A percentile compares a stretch with the other conserved stretches of the same genome.
These are phyloP conservation scores for Sesia apiformis DNA, from an alignment of 2,888 invertebrate genomes.

Conservation along the genomic window DNA sequence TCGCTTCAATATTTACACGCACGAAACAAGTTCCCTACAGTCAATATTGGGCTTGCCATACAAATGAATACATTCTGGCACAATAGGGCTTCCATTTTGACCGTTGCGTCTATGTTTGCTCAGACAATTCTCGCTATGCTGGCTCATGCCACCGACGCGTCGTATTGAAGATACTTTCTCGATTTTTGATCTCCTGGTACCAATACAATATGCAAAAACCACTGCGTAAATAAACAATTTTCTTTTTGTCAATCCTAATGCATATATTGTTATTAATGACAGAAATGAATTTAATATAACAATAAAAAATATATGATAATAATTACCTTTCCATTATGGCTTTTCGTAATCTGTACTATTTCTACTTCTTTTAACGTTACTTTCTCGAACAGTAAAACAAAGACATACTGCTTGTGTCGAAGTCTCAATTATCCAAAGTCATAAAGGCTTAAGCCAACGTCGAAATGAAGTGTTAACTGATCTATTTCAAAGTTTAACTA, in stretches of 20 bases:
- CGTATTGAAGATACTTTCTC: background rate
- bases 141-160: conserved; percentile 49
- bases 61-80: conserved; percentile 72
- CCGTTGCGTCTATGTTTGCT: conserved; percentile 55
- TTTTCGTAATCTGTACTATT: too few relatives aligned
- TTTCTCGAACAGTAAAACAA: too few relatives aligned
- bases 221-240: too few relatives aligned
- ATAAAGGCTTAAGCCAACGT: conserved; percentile 44
- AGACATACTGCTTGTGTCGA: background rate
- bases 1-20: conserved; percentile 45
- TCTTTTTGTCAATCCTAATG: too few relatives aligned
- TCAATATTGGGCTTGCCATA: conserved; percentile 68
- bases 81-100: conserved; percentile 69
- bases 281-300: too few relatives aligned
- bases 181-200: background rate
- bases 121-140: conserved; percentile 59
- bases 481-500: conserved; percentile 48
- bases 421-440: conserved; percentile 30
- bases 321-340: too few relatives aligned
- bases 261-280: too few relatives aligned
- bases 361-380: too few relatives aligned
- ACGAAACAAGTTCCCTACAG: conserved; percentile 59
- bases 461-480: conserved; percentile 52
- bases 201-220: background rate
- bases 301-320: too few relatives aligned